Base-by-base conservation (phyloP, 2,888 invertebrate species). In the Melanostoma scalare region DNA sequence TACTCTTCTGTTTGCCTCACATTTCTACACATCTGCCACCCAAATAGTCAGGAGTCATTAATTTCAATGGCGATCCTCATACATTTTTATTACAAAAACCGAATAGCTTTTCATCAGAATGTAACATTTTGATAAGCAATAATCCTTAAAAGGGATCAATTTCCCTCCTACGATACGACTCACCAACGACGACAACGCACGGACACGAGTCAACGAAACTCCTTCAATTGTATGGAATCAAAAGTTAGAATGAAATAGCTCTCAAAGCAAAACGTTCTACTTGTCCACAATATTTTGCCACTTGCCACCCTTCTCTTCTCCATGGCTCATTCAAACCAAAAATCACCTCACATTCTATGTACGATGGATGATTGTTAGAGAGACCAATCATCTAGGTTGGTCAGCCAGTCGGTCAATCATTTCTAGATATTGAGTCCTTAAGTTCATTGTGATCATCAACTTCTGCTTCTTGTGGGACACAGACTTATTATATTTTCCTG, bases 111-210 rank as follows among this genome's bases (percentile, higher is more conserved):
- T 85, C 86, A 86, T 86, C 85, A 86, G 85, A 85, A 86, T 86
- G 86, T 86, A 85, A 86, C 85, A 85, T 79, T 86, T 86, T 85
- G 86, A 86, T 86, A 85, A 86, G 81, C 86, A 85, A 86, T 86
- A 86, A 85, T 85, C 86, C 86, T 79, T 85, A 86, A 86, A 86
- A 82, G 85, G 86, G 86, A 85, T 86, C 86, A 86, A 81, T 82
- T 85, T 71, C 55, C 53, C 60, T 30, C 30, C 63, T 10, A 40
- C 10, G 33, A 6, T 10, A 6, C 4, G 20, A 20, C 20, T 20
- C 20, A 20, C 20, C 20, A 20, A 20, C 20, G 20, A 20, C 20
- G 20, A 20, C 20, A 20, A 20, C 20, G 20, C 8, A 46, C 8
- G 46, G 61, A 48, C 61, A 48, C 20, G 48, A 61, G 8, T 36